A percentile compares a stretch with the other conserved stretches of the same genome.
These are phyloP conservation scores for Diploptera punctata DNA, from an alignment of 2,888 invertebrate genomes.

Conservation along the genomic window DNA sequence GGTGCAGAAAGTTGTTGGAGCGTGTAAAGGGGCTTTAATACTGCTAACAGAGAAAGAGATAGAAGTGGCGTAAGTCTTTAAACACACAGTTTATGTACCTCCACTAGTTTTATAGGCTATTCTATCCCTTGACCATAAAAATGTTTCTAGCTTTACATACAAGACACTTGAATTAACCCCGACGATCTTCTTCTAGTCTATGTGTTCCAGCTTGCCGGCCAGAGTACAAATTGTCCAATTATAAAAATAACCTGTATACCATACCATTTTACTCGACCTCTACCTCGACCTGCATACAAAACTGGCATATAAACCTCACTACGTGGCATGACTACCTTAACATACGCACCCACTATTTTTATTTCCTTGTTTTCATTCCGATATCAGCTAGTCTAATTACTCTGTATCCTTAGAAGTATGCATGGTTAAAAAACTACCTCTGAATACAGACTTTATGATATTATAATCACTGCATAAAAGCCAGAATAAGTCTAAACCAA, in stretches of 20 bases:
- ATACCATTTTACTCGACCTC: background rate
- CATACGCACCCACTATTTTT: background rate
- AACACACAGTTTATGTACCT: background rate
- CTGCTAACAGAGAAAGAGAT: no score
- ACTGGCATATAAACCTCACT: background rate
- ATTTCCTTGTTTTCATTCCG: background rate
- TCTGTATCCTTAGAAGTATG: no score
- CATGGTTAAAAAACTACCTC: no score
- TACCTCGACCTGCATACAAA: background rate
- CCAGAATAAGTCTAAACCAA: no score
- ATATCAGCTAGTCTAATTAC: no score
- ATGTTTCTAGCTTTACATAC: constrained; percentile 18
- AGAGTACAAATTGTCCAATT: constrained; percentile 22
- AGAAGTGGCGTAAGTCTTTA: background rate
- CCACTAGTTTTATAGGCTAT: constrained; percentile 3
- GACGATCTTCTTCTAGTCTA: background rate
- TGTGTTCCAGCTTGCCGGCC: background rate
- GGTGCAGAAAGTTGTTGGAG: no score
- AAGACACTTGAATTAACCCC: constrained; percentile 23
- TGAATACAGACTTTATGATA: no score
- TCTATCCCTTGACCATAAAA: constrained; percentile 6
- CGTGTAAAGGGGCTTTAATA: no score
- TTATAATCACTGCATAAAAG: no score
- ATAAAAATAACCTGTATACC: constrained; percentile 5
- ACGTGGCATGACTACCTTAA: no score